Conservation (phyloP, 2,113 vertebrate species). For the Zapus hudsonius region DNA sequence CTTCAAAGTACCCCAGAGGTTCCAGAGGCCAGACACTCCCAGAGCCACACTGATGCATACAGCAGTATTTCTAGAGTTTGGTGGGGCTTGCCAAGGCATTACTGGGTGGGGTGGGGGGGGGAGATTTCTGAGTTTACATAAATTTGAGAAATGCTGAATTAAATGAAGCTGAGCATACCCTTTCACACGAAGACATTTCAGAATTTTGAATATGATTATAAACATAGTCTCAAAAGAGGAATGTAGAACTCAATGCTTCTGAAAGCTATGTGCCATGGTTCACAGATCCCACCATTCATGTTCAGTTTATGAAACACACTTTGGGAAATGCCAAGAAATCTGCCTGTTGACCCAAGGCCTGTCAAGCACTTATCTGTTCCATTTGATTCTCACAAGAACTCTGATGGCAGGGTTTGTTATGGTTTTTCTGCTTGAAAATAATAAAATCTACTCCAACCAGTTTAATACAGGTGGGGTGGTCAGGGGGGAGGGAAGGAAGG, state of each 20-base stretch:
- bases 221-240: not conserved
- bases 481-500: accelerated
- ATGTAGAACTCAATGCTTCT: not conserved
- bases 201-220: not conserved
- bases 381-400: not conserved
- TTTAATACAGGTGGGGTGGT: not conserved
- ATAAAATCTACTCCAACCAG: not conserved
- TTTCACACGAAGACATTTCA: constrained; percentile 19
- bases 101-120: no score
- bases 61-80: not conserved
- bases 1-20: constrained; percentile 23
- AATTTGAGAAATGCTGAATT: constrained; percentile 15
- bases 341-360: not conserved
- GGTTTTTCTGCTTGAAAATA: not conserved
- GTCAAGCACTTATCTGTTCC: not conserved
- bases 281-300: accelerated
- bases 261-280: not conserved
- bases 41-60: not conserved
- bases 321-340: not conserved
- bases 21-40: not conserved
- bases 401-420: not conserved
- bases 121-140: not conserved
- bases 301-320: not conserved
- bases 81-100: not conserved
- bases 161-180: not conserved